Conservation (phyloP, 2,113 vertebrate genomes). For the Bambusicola thoracicus region DNA sequence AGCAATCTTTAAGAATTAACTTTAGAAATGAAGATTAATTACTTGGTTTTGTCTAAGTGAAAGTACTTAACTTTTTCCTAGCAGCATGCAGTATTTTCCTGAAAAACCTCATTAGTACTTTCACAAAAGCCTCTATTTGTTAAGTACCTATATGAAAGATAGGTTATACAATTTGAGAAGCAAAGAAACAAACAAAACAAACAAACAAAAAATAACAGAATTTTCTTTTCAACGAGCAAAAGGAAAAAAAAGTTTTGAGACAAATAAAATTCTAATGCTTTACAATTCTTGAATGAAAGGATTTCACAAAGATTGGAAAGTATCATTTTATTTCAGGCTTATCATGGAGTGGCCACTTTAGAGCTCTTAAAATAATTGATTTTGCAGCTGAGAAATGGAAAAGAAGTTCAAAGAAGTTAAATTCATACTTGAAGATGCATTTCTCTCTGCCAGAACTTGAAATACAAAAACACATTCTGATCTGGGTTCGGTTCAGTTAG, state of each 20-base stretch:
- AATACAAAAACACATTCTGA: not conserved
- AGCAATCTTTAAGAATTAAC: not conserved
- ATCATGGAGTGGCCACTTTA: not conserved
- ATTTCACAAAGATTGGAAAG: not conserved
- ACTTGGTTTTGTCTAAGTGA: not conserved
- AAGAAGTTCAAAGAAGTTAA: not conserved
- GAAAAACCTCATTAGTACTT: not conserved
- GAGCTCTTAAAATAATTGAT: not conserved
- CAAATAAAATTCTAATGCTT: not conserved
- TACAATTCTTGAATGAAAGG: not conserved
- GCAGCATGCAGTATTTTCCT: not conserved
- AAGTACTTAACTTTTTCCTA: not conserved
- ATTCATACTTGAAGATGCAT: not conserved
- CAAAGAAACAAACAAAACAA: not conserved
- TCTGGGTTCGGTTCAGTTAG: not conserved
- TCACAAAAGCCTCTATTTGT: not conserved
- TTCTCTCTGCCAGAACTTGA: not conserved
- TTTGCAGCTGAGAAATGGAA: not conserved
- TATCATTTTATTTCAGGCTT: not conserved
- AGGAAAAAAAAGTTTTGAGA: not conserved
- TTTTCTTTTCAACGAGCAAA: not conserved
- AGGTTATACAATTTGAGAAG: not conserved
- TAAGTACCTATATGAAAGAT: not conserved
- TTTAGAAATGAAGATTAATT: not conserved
- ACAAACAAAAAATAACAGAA: not conserved